These are phyloP conservation scores for Drosophila sordidula DNA, from an alignment of 2,888 invertebrate genomes.

Conservation along the genomic window DNA sequence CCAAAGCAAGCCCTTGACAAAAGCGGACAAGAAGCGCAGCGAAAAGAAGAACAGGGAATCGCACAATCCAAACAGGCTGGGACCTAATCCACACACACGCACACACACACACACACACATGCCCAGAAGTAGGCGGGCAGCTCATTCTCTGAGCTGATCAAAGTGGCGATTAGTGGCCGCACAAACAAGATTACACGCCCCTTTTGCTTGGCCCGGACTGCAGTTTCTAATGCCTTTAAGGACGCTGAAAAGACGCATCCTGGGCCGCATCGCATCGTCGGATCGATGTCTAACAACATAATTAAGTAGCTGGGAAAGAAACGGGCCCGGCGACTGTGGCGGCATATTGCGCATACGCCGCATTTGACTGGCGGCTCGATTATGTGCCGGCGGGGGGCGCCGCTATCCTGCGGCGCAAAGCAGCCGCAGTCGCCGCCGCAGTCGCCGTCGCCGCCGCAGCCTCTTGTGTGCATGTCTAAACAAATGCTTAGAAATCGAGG, in stretches of 20 bases:
- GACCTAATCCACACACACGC: slow-evolving; percentile 5
- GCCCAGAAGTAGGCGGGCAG: slow-evolving; percentile 18
- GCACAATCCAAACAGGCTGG: too few species aligned
- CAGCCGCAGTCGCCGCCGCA: slow-evolving; percentile 8
- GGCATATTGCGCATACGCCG: slow-evolving; percentile 62
- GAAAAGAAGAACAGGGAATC: background rate
- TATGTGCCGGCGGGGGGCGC: slow-evolving; percentile 35
- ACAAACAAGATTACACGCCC: slow-evolving; percentile 68
- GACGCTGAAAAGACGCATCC: slow-evolving; percentile 56
- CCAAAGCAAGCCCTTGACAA: background rate
- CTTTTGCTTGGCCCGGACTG: slow-evolving; percentile 29
- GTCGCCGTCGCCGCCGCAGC: background rate
- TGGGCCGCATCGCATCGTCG: background rate
- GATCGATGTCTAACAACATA: slow-evolving; percentile 67
- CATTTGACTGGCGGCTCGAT: slow-evolving; percentile 40
- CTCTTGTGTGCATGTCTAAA: slow-evolving; percentile 66
- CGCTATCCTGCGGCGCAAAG: slow-evolving; percentile 47
- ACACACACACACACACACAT: background rate
- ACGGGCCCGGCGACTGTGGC: background rate
- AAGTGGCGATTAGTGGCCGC: slow-evolving; percentile 59
- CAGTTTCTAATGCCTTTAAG: slow-evolving; percentile 7
- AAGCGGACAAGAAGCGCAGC: background rate
- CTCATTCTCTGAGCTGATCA: slow-evolving; percentile 50
- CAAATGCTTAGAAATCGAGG: slow-evolving; percentile 76
- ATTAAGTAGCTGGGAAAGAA: slow-evolving; percentile 41